Base-by-base conservation (phyloP, 2,888 invertebrate species). In the Amblyteles armatorius region DNA sequence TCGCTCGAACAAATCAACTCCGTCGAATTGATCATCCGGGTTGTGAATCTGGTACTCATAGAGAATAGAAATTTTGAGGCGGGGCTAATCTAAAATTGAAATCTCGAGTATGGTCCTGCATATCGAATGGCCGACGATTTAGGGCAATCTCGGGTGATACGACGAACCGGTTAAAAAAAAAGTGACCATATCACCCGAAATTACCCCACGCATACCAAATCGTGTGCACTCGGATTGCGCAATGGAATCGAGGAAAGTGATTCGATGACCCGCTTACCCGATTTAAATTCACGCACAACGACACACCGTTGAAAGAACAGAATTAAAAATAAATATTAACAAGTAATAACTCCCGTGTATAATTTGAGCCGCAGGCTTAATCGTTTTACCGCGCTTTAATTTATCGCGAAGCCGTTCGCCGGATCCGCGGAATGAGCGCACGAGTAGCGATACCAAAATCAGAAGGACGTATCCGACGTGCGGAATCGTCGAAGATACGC, bases 61-160 rank as follows among this genome's bases (percentile, higher is more conserved):
- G 7, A 65, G 33, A 68, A 68, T 26, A 13, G 13, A 50, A 55
- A 48, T 48, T 33, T 69, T 60, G 6, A 79, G 57, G 44, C 22
- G 22, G 44, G 50, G 16, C 55, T 29, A 78, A 79, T 69, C 78
- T 33, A 4, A 60, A 79, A 69, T 79, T 79, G 78, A 22, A 60
- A 79, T 79, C 57, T 71, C 60, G 33, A 36, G 69, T 79, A 6
- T 78, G 16, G 9, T 60, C 60, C 44, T 60, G 33, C 44, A 22
- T 36, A 60, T 63, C 22, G 16, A 67, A 40, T 36, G 5, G 33
- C 26, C 11, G 22, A 26, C 26, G 13, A 57, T 4, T 26, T 26
- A 57, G 22, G 13, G 3, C 16, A 57, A 11, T 57, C 9, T 1
- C 4, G 13, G 11, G 11, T 26, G 26, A 26, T 26, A 26, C 26